Evolutionary conservation across 2,113 vertebrate species (phyloP), one percentile per base, ranked within the genome.

Genomic region (Cynoglossus semilaevis): DNA sequence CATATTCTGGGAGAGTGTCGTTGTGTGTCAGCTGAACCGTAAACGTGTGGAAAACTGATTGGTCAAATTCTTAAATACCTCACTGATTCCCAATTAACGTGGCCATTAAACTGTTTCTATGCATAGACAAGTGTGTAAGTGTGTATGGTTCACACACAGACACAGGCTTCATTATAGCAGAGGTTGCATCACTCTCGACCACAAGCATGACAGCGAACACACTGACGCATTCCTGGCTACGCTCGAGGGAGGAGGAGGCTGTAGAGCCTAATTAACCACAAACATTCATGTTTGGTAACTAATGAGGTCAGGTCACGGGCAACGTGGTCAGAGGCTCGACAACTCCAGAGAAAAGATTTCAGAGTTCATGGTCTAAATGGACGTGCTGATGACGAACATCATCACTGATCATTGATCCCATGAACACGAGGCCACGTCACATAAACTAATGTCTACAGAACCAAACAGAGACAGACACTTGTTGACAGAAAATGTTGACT

Each of bases 11-110:
- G n/a, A n/a, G n/a, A n/a, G n/a, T n/a, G n/a, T n/a, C n/a, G n/a
- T n/a, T n/a, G 37, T 22, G 0, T 18, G 46, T 67, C 58, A 56
- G 51, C 9, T 81, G 19, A 67, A 57, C 50, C 61, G 67, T 55
- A 38, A 72, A 41, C 42, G 38, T 12, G 11, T 45, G 42, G 17
- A n/a, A 46, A 7, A 4, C n/a, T 36, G 12, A 50, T 3, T 29
- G 6, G 41, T 48, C 51, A 56, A 67, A 42, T 64, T 5, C 15
- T 6, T 57, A 43, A 34, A 2, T 10, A 1, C 41, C 58, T 67
- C 41, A 57, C 59, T 77, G 60, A 68, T 13, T 58, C 11, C 53
- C 12, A 59, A 56, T 74, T 43, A 58, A 47, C n/a, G 40, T 15
- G 13, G 18, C 51, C 11, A 16, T 0, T 37, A 35, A 0, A 51